Evolutionary conservation across 35 echinoderm and acorn worm species (phyloP).

Genomic region (Apostichopus parvimensis): DNA sequence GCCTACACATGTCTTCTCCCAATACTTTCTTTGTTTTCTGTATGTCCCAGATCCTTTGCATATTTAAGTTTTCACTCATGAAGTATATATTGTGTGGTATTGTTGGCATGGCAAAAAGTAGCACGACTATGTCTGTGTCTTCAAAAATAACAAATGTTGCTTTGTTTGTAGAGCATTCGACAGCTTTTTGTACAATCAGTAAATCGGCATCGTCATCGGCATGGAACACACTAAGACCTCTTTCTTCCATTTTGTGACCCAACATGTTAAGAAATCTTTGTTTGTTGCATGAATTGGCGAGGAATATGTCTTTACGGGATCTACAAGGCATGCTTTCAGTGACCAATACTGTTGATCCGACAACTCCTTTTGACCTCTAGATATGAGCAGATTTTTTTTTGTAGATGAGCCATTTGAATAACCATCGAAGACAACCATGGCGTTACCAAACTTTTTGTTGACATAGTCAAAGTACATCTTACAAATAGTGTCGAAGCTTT

Average conservation of each 20-base stretch:
- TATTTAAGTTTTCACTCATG: conserved; percentile 18
- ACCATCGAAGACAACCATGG: too few relatives aligned
- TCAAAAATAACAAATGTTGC: conserved; percentile 17
- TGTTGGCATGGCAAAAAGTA: conserved; percentile 38
- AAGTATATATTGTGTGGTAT: not conserved
- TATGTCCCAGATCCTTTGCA: conserved; percentile 29
- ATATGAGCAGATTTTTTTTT: conserved; percentile 41
- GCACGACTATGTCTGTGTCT: conserved; percentile 50
- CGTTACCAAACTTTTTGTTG: conserved; percentile 10
- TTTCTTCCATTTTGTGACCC: conserved; percentile 19
- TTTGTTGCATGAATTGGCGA: not conserved
- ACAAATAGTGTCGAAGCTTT: too few relatives aligned
- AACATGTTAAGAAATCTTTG: conserved; percentile 40
- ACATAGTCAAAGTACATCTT: conserved; percentile 45
- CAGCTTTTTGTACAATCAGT: not conserved
- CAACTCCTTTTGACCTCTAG: conserved; percentile 25
- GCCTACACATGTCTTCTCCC: conserved; percentile 5
- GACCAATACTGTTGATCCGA: conserved; percentile 23
- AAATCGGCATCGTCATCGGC: not conserved
- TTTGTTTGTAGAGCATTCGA: too few relatives aligned
- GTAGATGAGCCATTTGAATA: conserved; percentile 20
- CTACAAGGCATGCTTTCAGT: conserved; percentile 15
- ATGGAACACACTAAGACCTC: not conserved
- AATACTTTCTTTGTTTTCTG: too few relatives aligned
- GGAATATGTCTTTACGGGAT: not conserved